These are phyloP conservation scores for Psittacula echo DNA, from an alignment of 2,797 vertebrate genomes.

Conservation along the genomic window DNA sequence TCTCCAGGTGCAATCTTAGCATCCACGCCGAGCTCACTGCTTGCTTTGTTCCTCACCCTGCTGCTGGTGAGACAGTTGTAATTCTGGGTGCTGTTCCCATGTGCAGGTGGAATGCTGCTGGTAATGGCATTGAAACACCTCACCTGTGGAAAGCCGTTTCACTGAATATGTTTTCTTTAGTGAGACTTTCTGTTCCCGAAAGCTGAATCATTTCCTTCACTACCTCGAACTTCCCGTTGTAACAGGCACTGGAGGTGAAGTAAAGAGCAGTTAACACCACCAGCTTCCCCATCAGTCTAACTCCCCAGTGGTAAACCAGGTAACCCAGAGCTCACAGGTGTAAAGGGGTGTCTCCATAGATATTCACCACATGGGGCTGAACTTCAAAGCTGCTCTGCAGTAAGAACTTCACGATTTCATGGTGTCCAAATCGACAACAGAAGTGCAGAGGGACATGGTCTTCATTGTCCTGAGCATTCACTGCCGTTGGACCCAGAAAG, in stretches of 20 bases:
- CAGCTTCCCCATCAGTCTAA: not conserved
- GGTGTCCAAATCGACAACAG: slow-evolving; percentile 92
- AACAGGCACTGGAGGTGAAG: slow-evolving; percentile 86
- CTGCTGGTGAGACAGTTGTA: not conserved
- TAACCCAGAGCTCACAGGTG: slow-evolving; percentile 83
- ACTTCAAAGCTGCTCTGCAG: slow-evolving; percentile 85
- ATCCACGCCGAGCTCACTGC: not conserved
- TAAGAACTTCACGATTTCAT: slow-evolving; percentile 85
- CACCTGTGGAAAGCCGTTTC: slow-evolving; percentile 96
- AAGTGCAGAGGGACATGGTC: slow-evolving; percentile 94
- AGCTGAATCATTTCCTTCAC: slow-evolving; percentile 89
- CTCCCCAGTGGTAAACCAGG: not conserved
- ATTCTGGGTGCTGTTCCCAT: not conserved
- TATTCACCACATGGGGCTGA: slow-evolving; percentile 92
- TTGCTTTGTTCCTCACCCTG: not conserved
- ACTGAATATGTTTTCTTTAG: slow-evolving; percentile 98
- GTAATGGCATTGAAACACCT: not conserved
- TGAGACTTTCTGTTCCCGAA: slow-evolving; percentile 90
- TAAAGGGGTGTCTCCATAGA: slow-evolving; percentile 93
- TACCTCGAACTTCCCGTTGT: slow-evolving; percentile 89
- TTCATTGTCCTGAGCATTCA: slow-evolving; percentile 94
- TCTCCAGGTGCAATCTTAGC: not conserved
- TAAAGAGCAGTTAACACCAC: not conserved
- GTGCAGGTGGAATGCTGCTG: not conserved
- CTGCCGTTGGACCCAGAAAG: slow-evolving; percentile 67